These are phyloP conservation scores for Calycopis cecrops DNA, from an alignment of 1,140 invertebrate genomes.

Conservation along the genomic window DNA sequence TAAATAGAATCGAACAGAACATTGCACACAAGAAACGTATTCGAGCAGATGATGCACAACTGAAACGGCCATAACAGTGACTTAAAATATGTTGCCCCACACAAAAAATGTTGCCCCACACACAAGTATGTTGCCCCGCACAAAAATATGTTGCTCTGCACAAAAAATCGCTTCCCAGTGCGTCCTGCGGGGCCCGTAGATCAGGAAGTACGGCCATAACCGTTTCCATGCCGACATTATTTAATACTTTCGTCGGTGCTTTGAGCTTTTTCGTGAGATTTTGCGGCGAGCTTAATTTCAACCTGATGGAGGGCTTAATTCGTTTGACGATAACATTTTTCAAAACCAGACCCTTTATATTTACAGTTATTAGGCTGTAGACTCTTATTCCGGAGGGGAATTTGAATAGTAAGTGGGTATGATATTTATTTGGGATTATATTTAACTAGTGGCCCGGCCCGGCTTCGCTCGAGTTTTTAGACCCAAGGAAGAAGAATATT, in stretches of 20 bases:
- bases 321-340: constrained; percentile 2
- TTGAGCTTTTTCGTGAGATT: constrained; percentile 19
- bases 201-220: constrained; percentile 26
- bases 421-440: no score
- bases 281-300: constrained; percentile 10
- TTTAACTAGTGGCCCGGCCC: no score
- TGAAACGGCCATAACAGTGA: constrained; percentile 2
- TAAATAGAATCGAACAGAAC: no score
- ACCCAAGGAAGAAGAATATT: no score
- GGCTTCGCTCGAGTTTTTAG: no score
- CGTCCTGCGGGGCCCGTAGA: constrained; percentile 26
- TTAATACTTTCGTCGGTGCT: constrained; percentile 28
- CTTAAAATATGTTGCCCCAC: constrained; percentile 13
- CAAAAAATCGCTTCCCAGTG: constrained; percentile 22
- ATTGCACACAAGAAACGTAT: neutral
- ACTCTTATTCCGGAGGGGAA: neutral
- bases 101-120: no score
- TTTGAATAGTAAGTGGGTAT: neutral
- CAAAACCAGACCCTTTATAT: constrained; percentile 4
- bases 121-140: constrained; percentile 12
- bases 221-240: constrained; percentile 27
- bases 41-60: neutral
- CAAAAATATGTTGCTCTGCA: constrained; percentile 13
- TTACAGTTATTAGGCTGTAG: constrained; percentile 1
- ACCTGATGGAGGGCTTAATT: constrained; percentile 10